Base-by-base conservation (phyloP, 2,888 invertebrate species). In the Liodrosophila aerea region DNA sequence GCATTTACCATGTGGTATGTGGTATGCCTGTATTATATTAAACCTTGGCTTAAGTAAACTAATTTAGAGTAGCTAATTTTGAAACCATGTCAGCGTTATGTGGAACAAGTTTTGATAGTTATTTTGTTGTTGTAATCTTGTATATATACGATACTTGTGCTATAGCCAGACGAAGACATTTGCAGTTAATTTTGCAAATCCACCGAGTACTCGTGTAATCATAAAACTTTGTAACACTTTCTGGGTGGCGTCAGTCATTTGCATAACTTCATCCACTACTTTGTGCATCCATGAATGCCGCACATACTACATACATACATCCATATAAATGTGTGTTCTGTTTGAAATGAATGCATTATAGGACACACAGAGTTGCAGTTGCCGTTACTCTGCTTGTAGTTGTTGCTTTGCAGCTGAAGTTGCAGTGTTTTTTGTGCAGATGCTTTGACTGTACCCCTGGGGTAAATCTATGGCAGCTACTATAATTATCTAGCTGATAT, bases 161-260 rank as follows among this genome's bases (percentile, higher is more conserved):
- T 22, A 18, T 8, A 27, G 40, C 11, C 40, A 18, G 22, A 16
- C 33, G 12, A 22, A 51, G 43, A 49, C 51, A 62, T 52, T 73
- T 67, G 61, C 73, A 68, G 65, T 66, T 68, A 66, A 66, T 66
- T 66, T 66, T 30, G 56, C 49, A 73, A 68, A 73, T 68, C 68
- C 56, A 52, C 51, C 47, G 73, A 61, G 73, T 39, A 34, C 39
- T 61, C 63, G 51, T 56, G 69, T 69, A 69, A 69, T 73, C 74
- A 62, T 73, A 68, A 73, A 69, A 73, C 43, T 69, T 69, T 73
- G 36, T 22, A 47, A 22, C 40, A 37, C 54, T 34, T 71, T 52
- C 8, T 53, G 69, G 49, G 37, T 45, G 47, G 47, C 54, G 40
- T 67, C 73, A 67, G 50, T 68, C 63, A 68, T 56, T 56, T 73